Evolutionary conservation across 1,140 invertebrate genomes (phyloP).

Genomic region (Aleiodes sp.): DNA sequence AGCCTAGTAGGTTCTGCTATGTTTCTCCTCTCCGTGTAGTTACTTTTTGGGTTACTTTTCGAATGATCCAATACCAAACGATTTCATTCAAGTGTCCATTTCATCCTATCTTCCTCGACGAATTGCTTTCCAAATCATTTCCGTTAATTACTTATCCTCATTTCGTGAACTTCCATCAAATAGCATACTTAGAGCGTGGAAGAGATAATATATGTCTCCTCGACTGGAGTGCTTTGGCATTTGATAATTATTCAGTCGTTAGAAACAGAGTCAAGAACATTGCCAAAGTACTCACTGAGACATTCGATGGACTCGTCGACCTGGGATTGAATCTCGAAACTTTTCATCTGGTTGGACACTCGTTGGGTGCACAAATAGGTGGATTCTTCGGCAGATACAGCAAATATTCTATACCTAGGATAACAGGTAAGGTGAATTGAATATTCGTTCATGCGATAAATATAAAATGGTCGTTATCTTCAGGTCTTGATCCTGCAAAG

Average conservation of each 20-base stretch:
- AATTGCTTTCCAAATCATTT: no score
- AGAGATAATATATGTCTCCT: constrained; percentile 34
- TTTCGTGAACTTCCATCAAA: not conserved
- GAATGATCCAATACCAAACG: no score
- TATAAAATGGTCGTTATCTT: constrained; percentile 15
- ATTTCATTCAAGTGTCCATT: no score
- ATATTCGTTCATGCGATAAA: not conserved
- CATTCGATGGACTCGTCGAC: constrained; percentile 28
- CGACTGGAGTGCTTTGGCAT: constrained; percentile 38
- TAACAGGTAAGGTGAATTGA: constrained; percentile 35
- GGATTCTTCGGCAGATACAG: constrained; percentile 48
- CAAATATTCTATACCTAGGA: constrained; percentile 30
- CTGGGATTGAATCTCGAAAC: constrained; percentile 38
- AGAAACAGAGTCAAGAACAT: constrained; percentile 7
- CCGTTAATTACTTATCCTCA: not conserved
- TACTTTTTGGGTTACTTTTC: no score
- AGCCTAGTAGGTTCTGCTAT: no score
- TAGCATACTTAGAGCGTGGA: constrained; percentile 35
- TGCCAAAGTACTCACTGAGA: constrained; percentile 17
- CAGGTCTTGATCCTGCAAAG: constrained; percentile 71
- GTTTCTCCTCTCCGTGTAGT: no score
- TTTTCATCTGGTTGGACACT: constrained; percentile 56
- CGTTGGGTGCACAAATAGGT: constrained; percentile 53
- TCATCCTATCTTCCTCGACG: not conserved
- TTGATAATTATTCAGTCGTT: constrained; percentile 25